Evolutionary conservation across 2,888 invertebrate genomes (phyloP).

Genomic region (Hololepta plana): DNA sequence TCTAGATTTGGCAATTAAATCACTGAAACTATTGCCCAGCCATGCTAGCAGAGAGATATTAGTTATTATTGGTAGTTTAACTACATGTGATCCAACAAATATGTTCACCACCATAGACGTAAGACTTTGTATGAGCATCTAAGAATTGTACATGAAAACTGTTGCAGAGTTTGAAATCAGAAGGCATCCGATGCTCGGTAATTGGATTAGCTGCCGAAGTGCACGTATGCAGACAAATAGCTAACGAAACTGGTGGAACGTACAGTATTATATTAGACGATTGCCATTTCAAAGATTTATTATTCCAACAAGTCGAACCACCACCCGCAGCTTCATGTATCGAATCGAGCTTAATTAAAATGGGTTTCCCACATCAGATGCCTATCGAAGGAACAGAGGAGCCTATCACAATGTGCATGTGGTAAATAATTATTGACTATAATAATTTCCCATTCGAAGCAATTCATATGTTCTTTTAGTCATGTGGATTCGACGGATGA

Average conservation of each 20-base stretch:
- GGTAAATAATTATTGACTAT: conserved; percentile 32
- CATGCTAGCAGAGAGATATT: conserved; percentile 93
- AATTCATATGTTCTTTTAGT: conserved; percentile 25
- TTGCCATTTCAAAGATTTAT: conserved; percentile 48
- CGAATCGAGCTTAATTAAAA: conserved; percentile 73
- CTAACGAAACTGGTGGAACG: conserved; percentile 70
- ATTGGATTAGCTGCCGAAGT: conserved; percentile 94
- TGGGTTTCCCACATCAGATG: conserved; percentile 85
- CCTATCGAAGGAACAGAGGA: conserved; percentile 36
- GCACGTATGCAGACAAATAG: conserved; percentile 71
- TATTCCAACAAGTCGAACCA: conserved; percentile 47
- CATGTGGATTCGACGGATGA: conserved; percentile 63
- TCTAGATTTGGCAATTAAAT: conserved; percentile 69
- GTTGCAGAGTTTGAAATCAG: conserved; percentile 42
- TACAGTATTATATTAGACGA: conserved; percentile 80
- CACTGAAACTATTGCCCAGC: conserved; percentile 72
- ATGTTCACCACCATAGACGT: conserved; percentile 69
- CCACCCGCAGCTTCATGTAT: conserved; percentile 52
- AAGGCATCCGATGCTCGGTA: conserved; percentile 81
- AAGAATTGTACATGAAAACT: neutral
- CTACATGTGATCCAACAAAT: conserved; percentile 93
- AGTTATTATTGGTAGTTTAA: conserved; percentile 80
- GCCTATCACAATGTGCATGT: conserved; percentile 82
- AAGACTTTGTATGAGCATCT: too few species aligned
- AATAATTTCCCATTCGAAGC: conserved; percentile 1